Evolutionary conservation across 2,888 invertebrate genomes (phyloP).

Genomic region (Andrena bicolor): DNA sequence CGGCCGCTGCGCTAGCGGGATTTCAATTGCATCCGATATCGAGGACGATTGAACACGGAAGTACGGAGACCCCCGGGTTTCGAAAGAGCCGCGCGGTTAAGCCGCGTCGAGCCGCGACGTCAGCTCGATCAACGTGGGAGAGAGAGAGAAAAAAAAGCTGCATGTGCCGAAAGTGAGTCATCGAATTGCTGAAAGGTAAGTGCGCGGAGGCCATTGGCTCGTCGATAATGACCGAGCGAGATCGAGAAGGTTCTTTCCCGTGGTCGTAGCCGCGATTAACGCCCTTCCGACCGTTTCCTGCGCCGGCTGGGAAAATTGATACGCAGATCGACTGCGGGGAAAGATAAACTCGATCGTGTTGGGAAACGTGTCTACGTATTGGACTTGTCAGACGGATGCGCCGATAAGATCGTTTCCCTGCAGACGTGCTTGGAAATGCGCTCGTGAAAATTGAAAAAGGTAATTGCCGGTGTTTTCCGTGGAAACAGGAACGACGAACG

Average conservation of each 20-base stretch:
- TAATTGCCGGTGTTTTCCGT: neutral
- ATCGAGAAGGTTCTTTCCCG: neutral
- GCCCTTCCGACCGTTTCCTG: conserved; percentile 10
- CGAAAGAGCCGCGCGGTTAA: conserved; percentile 22
- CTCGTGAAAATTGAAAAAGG: neutral
- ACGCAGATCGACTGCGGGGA: conserved; percentile 25
- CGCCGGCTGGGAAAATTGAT: conserved; percentile 25
- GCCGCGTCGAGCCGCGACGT: conserved; percentile 41
- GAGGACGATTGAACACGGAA: conserved; percentile 27
- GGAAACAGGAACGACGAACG: conserved; percentile 15
- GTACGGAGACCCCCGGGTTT: neutral
- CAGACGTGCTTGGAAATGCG: neutral
- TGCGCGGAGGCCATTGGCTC: conserved; percentile 75
- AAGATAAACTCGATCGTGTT: conserved; percentile 28
- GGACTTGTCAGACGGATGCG: neutral
- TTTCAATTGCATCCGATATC: neutral
- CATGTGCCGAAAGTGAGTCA: conserved; percentile 78
- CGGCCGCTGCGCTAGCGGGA: neutral
- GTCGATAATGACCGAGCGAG: conserved; percentile 47
- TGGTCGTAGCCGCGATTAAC: conserved; percentile 50
- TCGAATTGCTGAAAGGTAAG: conserved; percentile 72
- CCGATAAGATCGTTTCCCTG: conserved; percentile 21
- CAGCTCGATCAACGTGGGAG: conserved; percentile 57
- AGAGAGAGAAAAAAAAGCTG: conserved; percentile 60
- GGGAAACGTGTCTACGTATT: conserved; percentile 9